A percentile compares a stretch with the other conserved stretches of the same genome.
phyloP scores from a whole-genome alignment of 2,113 vertebrate species.

The Cephalopterus ornatus region DNA sequence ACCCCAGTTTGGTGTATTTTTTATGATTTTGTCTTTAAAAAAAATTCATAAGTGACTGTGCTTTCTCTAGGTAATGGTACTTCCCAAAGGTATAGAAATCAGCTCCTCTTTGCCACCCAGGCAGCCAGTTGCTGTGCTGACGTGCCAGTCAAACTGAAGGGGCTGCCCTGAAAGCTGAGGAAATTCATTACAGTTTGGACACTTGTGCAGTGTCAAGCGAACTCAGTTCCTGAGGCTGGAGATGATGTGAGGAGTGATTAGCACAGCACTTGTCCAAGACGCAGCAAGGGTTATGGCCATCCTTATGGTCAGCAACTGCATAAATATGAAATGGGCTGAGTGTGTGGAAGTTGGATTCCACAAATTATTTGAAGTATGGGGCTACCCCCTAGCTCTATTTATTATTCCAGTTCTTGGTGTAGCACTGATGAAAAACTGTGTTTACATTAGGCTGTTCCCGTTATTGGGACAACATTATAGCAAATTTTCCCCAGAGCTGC shows the following conservation, averaged over 20 bases:
- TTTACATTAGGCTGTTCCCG: conserved; percentile 64
- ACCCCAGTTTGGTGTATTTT: background rate
- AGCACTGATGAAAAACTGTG: conserved; percentile 64
- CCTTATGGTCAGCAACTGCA: conserved; percentile 81
- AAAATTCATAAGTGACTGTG: background rate
- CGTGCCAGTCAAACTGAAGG: conserved; percentile 61
- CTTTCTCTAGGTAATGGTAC: background rate
- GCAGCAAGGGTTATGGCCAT: conserved; percentile 66
- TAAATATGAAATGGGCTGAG: conserved; percentile 74
- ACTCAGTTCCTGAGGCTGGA: conserved; percentile 56
- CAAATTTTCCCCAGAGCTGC: background rate
- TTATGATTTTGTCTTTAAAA: conserved; percentile 21
- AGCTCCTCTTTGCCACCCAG: conserved; percentile 53
- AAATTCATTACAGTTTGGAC: conserved; percentile 56
- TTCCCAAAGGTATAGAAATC: conserved; percentile 12
- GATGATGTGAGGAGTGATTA: conserved; percentile 66
- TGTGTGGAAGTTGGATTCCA: conserved; percentile 64
- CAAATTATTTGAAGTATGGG: conserved; percentile 76
- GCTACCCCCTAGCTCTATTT: conserved; percentile 75
- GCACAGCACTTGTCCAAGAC: conserved; percentile 67
- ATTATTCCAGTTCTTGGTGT: conserved; percentile 72
- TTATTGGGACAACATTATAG: conserved; percentile 20
- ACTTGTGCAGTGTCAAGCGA: conserved; percentile 65
- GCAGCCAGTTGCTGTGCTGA: conserved; percentile 40
- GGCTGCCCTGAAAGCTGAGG: conserved; percentile 49